Evolutionary conservation across 2,113 vertebrate species (phyloP), one percentile per base, ranked within the genome.

Genomic region (Megalops atlanticus): DNA sequence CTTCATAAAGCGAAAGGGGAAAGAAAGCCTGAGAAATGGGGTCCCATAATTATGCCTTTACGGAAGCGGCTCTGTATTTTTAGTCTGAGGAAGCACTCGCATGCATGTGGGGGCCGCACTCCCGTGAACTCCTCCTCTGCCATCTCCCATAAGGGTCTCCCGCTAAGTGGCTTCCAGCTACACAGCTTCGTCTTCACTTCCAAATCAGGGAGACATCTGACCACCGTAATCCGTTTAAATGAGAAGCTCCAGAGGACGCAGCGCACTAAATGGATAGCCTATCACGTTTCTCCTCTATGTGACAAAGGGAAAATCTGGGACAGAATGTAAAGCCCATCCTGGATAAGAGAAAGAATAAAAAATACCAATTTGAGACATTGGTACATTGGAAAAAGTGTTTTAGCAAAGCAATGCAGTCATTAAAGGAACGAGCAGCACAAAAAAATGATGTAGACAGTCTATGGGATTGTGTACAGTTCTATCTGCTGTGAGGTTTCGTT

Each of bases 1-100:
- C 74, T 74, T 72, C 43, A 69, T 73, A 38, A 81, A 84, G 82
- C 75, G 64, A 80, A 83, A 78, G 76, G 80, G 68, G 81, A 80
- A 82, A 78, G 74, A 81, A 77, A 76, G 69, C 54, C 10, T 74
- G 43, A 81, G 38, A 27, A 49, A 79, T 35, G 80, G 80, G 72
- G 64, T 35, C 39, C 39, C 41, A 77, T 81, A 83, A 86, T 84
- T 81, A 82, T 39, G 68, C 58, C 72, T 83, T 80, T 12, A 43
- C 40, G 54, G 35, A 79, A 82, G 45, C 33, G 75, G 38, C 73
- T 74, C 70, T 81, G 73, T 79, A 47, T 84, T 39, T 82, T 86
- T 83, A 74, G 73, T 73, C 72, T 16, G 79, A 36, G 27, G 68
- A 24, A 43, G 36, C n/a, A 41, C 39, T 73, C 36, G 18, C 14